Conservation (phyloP, 2,888 invertebrate species). For the Lithodes maja region DNA sequence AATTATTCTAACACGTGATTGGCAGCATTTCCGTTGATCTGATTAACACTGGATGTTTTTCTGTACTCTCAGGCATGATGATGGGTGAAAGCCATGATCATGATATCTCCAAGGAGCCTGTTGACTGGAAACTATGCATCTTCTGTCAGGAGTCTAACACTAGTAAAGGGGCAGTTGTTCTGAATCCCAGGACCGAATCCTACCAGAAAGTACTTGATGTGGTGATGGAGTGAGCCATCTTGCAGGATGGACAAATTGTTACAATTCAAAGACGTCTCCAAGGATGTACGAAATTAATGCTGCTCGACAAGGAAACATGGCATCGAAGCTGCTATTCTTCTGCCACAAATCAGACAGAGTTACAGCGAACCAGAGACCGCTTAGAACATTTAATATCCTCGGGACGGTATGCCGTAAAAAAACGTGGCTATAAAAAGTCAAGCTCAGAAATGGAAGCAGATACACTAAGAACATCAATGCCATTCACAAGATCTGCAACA, state of each 20-base stretch:
- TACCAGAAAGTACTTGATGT: slow-evolving; percentile 30
- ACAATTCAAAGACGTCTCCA: slow-evolving; percentile 24
- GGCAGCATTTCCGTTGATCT: slow-evolving; percentile 9
- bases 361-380: slow-evolving; percentile 20
- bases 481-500: neutral
- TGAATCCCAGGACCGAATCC: slow-evolving; percentile 29
- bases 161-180: slow-evolving; percentile 3
- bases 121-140: slow-evolving; percentile 22
- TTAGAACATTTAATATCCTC: neutral
- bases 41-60: neutral
- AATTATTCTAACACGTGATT: slow-evolving; percentile 12
- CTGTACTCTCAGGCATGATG: slow-evolving; percentile 6
- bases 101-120: neutral
- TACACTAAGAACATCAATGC: neutral
- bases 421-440: neutral
- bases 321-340: slow-evolving; percentile 21
- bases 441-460: neutral
- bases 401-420: neutral
- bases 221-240: slow-evolving; percentile 9
- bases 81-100: neutral
- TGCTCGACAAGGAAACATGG: slow-evolving; percentile 7
- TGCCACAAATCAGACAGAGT: slow-evolving; percentile 22
- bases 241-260: slow-evolving; percentile 5
- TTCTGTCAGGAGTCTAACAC: slow-evolving; percentile 14
- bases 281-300: neutral